Evolutionary conservation across 2,113 vertebrate genomes (phyloP), one percentile per base, ranked within the genome.

Genomic region (Alligator mississippiensis): DNA sequence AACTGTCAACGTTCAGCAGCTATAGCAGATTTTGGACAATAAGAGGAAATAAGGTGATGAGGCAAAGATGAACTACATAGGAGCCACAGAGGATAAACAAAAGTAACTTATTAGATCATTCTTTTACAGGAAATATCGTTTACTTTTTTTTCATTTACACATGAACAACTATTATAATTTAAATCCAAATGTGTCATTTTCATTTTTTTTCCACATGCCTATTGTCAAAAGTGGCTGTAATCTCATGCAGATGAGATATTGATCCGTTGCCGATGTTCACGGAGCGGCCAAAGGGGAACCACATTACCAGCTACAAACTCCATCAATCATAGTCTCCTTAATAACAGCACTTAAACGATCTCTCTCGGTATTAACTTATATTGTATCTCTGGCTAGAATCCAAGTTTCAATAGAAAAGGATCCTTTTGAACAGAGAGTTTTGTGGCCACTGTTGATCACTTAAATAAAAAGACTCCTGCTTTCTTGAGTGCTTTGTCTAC

Each of bases 241-340:
- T 96, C 95, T 97, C 93, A 97, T 97, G 96, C 95, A 98, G 93
- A 97, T 96, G 91, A 75, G 78, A 95, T 97, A 97, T 98, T 98
- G 97, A 98, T 98, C 95, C 96, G 93, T 95, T 97, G 86, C 82
- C 82, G 75, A 96, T 97, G 88, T 96, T 97, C 94, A 70, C 94
- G 63, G 83, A 93, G 84, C 90, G 96, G 94, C 83, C 96, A 97
- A 97, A 96, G 90, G 87, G 86, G 93, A 97, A 97, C 94, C 94
- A 95, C 79, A 89, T 96, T 97, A 95, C 86, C 90, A 97, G 94
- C 89, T 96, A 95, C 94, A 96, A 96, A 96, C 84, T 95, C 90
- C 91, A 97, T 98, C 96, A 97, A 90, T 98, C 96, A 97, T 89
- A 88, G 90, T 95, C 93, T 97, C 86, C 82, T 97, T 97, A 97